These are phyloP conservation scores for Salticus scenicus DNA, from an alignment of 2,888 invertebrate species.

Conservation along the genomic window DNA sequence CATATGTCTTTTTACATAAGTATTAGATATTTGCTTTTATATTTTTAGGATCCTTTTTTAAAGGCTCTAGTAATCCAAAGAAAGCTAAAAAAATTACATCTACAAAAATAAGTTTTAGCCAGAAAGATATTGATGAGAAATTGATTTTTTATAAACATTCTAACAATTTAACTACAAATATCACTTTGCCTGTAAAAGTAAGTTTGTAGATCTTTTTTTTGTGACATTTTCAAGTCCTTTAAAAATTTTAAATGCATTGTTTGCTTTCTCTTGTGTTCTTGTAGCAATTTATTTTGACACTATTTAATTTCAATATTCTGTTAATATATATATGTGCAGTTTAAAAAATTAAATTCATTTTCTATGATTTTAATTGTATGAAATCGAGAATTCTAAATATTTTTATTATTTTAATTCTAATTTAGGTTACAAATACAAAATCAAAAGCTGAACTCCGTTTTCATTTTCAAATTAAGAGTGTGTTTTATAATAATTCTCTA, in stretches of 20 bases:
- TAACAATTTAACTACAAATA: constrained; percentile 13
- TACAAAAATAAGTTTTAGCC: constrained; percentile 29
- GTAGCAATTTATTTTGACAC: too few relatives aligned
- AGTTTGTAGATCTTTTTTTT: too few relatives aligned
- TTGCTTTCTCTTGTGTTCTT: too few relatives aligned
- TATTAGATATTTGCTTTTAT: background rate
- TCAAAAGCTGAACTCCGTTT: background rate
- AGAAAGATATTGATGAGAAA: constrained; percentile 43
- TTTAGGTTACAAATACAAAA: constrained; percentile 25
- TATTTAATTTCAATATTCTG: too few relatives aligned
- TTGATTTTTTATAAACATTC: constrained; percentile 25
- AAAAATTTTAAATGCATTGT: too few relatives aligned
- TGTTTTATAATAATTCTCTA: background rate
- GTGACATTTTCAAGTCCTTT: too few relatives aligned
- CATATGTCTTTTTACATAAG: too few relatives aligned
- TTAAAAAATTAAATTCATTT: too few relatives aligned
- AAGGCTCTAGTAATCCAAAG: background rate
- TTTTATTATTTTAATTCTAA: too few relatives aligned
- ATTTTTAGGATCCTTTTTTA: constrained; percentile 29
- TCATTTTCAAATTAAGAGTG: constrained; percentile 26
- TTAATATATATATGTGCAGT: too few relatives aligned
- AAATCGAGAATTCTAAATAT: too few relatives aligned
- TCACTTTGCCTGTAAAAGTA: background rate
- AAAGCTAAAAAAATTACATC: constrained; percentile 1
- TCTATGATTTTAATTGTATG: too few relatives aligned